Conservation (phyloP, 2,113 vertebrate genomes). For the Carlito syrichta region DNA sequence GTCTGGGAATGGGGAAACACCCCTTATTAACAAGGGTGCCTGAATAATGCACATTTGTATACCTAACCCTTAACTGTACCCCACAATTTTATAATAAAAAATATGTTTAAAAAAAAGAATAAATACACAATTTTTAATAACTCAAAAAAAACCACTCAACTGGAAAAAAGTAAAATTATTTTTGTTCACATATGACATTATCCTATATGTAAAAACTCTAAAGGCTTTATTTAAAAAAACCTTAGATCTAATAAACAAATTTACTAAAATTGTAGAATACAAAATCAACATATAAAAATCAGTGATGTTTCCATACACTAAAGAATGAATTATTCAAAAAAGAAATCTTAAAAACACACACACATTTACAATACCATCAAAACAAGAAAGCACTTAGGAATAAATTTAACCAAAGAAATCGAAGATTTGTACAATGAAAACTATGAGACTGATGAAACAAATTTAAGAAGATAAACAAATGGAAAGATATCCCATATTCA, state of each 20-base stretch:
- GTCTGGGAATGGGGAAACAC: too few species aligned
- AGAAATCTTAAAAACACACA: background rate
- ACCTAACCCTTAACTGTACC: too few species aligned
- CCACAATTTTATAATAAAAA: too few species aligned
- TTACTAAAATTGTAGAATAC: background rate
- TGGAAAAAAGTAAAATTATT: background rate
- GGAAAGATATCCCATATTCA: background rate
- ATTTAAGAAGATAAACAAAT: background rate
- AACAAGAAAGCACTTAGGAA: background rate
- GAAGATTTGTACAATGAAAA: background rate
- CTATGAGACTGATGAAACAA: background rate
- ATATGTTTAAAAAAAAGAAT: too few species aligned
- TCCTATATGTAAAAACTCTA: background rate
- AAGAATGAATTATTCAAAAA: background rate
- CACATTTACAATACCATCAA: background rate
- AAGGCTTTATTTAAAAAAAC: background rate
- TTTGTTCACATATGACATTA: background rate
- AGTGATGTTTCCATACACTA: background rate
- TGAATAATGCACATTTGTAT: too few species aligned
- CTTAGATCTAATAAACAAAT: background rate
- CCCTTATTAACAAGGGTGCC: too few species aligned
- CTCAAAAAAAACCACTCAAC: too few species aligned
- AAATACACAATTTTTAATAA: too few species aligned
- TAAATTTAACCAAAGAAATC: background rate
- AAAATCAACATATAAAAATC: background rate